A percentile compares a stretch with the other conserved stretches of the same genome.
Conservation (phyloP, 2,888 invertebrate genomes). For the Drosophila algonquin region DNA sequence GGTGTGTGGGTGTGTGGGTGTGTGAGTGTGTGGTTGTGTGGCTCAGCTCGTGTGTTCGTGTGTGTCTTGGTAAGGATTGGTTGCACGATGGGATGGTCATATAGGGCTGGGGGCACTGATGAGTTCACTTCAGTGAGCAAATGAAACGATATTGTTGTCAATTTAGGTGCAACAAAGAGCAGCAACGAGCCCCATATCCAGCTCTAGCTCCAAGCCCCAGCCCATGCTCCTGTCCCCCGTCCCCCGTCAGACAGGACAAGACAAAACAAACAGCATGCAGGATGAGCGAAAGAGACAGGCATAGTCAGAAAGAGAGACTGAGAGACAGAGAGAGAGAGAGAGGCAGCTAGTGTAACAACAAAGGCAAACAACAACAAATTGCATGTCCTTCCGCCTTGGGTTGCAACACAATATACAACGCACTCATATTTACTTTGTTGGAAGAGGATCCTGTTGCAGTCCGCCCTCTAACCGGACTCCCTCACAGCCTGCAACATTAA, state of each 20-base stretch:
- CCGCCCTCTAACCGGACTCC: conserved; percentile 3
- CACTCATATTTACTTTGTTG: conserved; percentile 74
- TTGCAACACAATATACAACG: conserved; percentile 69
- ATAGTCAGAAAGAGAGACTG: not conserved
- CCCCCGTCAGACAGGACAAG: conserved; percentile 54
- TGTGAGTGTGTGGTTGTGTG: not conserved
- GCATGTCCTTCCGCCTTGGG: conserved; percentile 77
- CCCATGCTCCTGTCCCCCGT: not conserved
- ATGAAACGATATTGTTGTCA: conserved; percentile 79
- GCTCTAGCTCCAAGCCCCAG: not conserved
- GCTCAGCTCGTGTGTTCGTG: not conserved
- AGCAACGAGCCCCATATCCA: conserved; percentile 30
- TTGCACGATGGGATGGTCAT: conserved; percentile 8
- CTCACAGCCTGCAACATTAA: conserved; percentile 54
- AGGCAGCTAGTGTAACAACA: conserved; percentile 54
- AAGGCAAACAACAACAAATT: conserved; percentile 74
- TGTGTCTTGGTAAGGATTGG: not conserved
- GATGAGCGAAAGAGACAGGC: conserved; percentile 53
- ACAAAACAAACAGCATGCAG: conserved; percentile 75
- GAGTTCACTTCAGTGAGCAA: conserved; percentile 78
- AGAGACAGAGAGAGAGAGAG: conserved; percentile 26
- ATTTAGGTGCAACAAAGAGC: conserved; percentile 77
- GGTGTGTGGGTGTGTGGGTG: not conserved
- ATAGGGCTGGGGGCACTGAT: conserved; percentile 64
- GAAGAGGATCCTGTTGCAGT: conserved; percentile 26